Base-by-base conservation (phyloP, 1,140 invertebrate species). In the Papilio helenus region DNA sequence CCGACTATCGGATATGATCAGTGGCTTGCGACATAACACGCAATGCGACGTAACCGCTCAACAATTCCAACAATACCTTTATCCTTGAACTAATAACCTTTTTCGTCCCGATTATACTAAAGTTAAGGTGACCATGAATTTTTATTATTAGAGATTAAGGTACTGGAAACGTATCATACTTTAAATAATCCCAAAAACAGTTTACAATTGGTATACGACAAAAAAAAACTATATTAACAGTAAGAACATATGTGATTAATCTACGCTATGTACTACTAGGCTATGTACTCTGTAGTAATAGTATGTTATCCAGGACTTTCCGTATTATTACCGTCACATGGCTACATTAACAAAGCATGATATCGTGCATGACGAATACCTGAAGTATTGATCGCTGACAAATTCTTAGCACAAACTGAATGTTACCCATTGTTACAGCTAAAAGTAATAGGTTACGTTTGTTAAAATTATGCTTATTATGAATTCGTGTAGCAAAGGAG, bases 61-160 rank as follows among this genome's bases (percentile, higher is more conserved):
- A 77, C 76, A 80, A 79, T 26, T 72, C 79, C 76, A 84, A 86
- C 83, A 85, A 76, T 83, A 76, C 77, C 5, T n/a, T 14, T 80
- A 80, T 79, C 85, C 85, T 85, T 86, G 85, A 86, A 84, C 85
- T 49, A 81, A 34, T 86, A 80, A 86, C 83, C 85, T 86, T 82
- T 82, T 76, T 29, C 72, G 83, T 81, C 79, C 79, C 51, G 79
- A 44, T 77, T 77, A 77, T 55, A 77, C 29, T 18, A 7, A 20
- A 46, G 10, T 39, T 76, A 20, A 29, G 29, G 74, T 76, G 51
- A n/a, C 74, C 74, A 76, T 76, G 23, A 49, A 49, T 2, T 73
- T 23, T 74, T 4, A 49, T 42, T n/a, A 44, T 39, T 44, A 72
- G 20, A 20, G 71, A 39, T 39, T 8, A 39, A 39, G 34, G 34